Percentiles rank a stretch among this genome's conserved stretches.
Evolutionary conservation across 2,888 invertebrate species (phyloP).

Genomic region (Cremastinae sp.): DNA sequence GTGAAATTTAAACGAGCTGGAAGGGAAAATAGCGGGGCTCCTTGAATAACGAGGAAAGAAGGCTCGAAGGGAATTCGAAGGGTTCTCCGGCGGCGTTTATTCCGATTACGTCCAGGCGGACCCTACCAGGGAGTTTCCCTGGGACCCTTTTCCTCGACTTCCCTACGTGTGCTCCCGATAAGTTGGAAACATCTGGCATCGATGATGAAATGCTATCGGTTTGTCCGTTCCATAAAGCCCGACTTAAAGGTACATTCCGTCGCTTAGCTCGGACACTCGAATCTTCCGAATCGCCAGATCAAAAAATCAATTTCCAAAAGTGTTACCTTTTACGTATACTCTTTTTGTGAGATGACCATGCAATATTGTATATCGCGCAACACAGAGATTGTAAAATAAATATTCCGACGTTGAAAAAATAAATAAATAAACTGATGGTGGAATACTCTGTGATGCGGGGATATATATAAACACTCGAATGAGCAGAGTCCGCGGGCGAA

Average conservation of each 20-base stretch:
- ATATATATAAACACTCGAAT: too few species aligned
- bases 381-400: too few species aligned
- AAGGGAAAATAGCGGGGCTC: slow-evolving; percentile 36
- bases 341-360: too few species aligned
- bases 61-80: slow-evolving; percentile 29
- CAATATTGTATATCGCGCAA: too few species aligned
- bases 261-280: slow-evolving; percentile 22
- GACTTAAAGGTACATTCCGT: slow-evolving; percentile 51
- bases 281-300: not conserved
- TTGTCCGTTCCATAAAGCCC: slow-evolving; percentile 46
- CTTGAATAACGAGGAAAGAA: slow-evolving; percentile 39
- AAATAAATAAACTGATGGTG: too few species aligned
- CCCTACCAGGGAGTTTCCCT: slow-evolving; percentile 40
- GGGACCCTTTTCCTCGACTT: slow-evolving; percentile 34
- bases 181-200: slow-evolving; percentile 67
- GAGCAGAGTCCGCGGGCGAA: too few species aligned
- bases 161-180: slow-evolving; percentile 56
- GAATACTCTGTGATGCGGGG: too few species aligned
- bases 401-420: too few species aligned
- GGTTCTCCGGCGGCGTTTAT: slow-evolving; percentile 25
- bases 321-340: too few species aligned
- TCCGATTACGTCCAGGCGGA: slow-evolving; percentile 17
- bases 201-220: slow-evolving; percentile 62
- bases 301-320: too few species aligned
- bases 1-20: slow-evolving; percentile 56